These are phyloP conservation scores for Erebia aethiops DNA, from an alignment of 2,888 invertebrate species.

Conservation along the genomic window DNA sequence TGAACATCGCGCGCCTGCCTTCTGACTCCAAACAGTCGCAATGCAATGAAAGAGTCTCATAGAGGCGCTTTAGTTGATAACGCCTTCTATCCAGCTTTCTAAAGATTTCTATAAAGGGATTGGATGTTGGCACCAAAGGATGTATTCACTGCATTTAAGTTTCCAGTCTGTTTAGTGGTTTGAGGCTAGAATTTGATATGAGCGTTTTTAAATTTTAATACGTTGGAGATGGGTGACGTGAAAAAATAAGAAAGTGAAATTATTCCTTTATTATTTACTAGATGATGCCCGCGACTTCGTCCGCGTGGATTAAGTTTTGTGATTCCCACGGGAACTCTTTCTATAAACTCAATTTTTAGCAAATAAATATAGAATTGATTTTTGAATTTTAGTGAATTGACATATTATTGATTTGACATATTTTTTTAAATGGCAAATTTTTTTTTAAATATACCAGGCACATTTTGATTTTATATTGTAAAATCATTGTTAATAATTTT, in stretches of 20 bases:
- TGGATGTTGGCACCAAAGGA: conserved; percentile 12
- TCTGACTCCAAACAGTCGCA: conserved; percentile 14
- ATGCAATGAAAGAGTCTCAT: conserved; percentile 23
- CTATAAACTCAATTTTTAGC: too few species aligned
- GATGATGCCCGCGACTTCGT: too few species aligned
- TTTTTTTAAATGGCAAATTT: too few species aligned
- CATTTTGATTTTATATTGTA: too few species aligned
- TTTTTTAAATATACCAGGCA: too few species aligned
- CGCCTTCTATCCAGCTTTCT: conserved; percentile 17
- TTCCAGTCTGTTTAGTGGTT: conserved; percentile 5
- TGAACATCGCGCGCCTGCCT: conserved; percentile 22
- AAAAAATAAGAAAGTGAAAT: neutral
- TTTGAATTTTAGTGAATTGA: too few species aligned
- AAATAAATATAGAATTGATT: too few species aligned
- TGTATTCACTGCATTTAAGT: neutral
- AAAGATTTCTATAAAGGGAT: conserved; percentile 19
- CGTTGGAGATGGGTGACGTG: conserved; percentile 8
- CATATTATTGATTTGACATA: too few species aligned
- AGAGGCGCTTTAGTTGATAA: conserved; percentile 28
- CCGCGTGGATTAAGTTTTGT: too few species aligned
- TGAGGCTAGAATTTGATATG: conserved; percentile 2
- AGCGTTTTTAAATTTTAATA: conserved; percentile 6
- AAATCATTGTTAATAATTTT: too few species aligned
- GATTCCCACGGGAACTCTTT: too few species aligned
- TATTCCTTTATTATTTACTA: too few species aligned